Conservation (phyloP, 2,797 vertebrate species). For the Acanthiza pusilla region DNA sequence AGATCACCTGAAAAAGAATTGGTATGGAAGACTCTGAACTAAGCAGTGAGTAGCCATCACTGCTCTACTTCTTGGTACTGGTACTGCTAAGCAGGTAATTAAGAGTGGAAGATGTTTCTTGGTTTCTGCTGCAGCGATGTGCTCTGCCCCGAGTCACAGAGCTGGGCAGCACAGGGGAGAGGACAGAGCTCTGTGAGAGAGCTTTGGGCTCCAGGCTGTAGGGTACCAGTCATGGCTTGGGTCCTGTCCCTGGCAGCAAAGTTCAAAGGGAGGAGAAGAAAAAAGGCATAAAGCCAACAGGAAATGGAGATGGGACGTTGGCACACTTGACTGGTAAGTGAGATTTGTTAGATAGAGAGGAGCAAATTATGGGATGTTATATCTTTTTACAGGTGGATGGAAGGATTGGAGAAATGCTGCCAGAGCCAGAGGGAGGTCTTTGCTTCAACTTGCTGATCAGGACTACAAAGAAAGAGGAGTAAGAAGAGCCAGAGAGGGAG, state of each 20-base stretch:
- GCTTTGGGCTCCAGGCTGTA: not conserved
- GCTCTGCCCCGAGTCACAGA: not conserved
- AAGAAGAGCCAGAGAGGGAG: not conserved
- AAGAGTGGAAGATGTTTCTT: not conserved
- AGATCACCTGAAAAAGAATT: not conserved
- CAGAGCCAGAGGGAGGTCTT: not conserved
- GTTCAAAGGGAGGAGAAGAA: not conserved
- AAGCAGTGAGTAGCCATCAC: not conserved
- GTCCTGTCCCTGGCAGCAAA: not conserved
- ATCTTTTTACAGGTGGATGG: not conserved
- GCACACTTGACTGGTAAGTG: accelerated
- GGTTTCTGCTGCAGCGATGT: not conserved
- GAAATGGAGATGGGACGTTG: not conserved
- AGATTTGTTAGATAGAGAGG: not conserved
- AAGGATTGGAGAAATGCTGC: not conserved
- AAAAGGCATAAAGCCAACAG: not conserved
- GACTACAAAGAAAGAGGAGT: not conserved
- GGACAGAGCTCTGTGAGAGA: not conserved
- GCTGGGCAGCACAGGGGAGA: not conserved
- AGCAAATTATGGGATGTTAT: not conserved
- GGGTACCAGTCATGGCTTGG: not conserved
- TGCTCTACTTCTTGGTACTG: not conserved
- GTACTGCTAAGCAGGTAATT: not conserved
- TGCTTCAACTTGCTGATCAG: not conserved
- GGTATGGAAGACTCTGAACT: not conserved